Evolutionary conservation across 2,888 invertebrate genomes (phyloP), one percentile per base, ranked within the genome.

Genomic region (Antheraea assamensis): DNA sequence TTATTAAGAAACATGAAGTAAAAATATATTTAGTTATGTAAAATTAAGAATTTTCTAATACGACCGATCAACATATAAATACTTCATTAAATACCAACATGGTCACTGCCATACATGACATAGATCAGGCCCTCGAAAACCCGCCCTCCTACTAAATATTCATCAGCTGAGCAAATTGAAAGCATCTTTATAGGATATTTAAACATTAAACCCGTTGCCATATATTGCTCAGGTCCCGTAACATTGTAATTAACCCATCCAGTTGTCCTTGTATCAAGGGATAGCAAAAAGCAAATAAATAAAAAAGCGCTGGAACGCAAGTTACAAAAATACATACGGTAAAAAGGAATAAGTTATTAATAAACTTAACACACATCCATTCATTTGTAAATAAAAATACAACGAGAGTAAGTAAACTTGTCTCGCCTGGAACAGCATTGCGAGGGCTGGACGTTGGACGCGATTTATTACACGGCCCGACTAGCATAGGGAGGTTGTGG

Each of bases 141-240:
- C 82, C 82, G 81, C 83, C 84, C 87, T 87, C 85, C 85, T 92
- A 88, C 92, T 92, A 88, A 92, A 91, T 93, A 93, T 93, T 92
- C 90, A 93, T 88, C 85, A 86, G 82, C 81, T 75, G 78, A 83
- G 86, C 87, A 88, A 88, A 90, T 89, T 87, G 86, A 87, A 85
- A 87, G 85, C 82, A 85, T 86, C 81, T 88, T 87, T 87, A 89
- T 85, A 81, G 83, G 81, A 84, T 81, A 88, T 87, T 87, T 85
- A 84, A 68, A 35, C 35, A 68, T 24, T 68, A 87, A 88, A 73
- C 73, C 85, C 78, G 85, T 88, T 90, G 88, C 87, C 88, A 89
- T 88, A 86, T 88, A 88, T 88, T 82, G 79, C 81, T 80, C 81
- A 83, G 81, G 83, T 83, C 80, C 78, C 79, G 81, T 85, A 87